These are phyloP conservation scores for Thumatha senex DNA, from an alignment of 2,888 invertebrate species.

Conservation along the genomic window DNA sequence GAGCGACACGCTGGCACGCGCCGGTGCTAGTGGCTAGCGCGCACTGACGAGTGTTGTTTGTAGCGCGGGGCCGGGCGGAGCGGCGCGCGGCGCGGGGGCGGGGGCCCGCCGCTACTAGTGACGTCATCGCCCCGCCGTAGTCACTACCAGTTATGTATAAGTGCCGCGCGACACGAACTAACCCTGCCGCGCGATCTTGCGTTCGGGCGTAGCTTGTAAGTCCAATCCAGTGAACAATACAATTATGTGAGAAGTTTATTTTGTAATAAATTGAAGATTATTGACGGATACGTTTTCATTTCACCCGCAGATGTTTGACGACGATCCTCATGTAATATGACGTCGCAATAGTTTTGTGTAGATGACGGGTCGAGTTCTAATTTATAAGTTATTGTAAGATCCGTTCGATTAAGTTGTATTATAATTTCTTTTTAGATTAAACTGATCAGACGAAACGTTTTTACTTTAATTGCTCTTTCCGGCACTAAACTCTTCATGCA, in stretches of 20 bases:
- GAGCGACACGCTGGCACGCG: conserved; percentile 23
- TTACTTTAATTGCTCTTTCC: conserved; percentile 45
- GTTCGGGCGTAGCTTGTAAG: conserved; percentile 38
- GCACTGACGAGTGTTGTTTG: conserved; percentile 34
- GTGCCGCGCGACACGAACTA: conserved; percentile 28
- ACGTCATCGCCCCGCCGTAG: conserved; percentile 7
- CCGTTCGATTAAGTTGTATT: conserved; percentile 52
- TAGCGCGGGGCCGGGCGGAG: conserved; percentile 65
- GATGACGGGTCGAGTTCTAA: conserved; percentile 39
- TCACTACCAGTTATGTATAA: conserved; percentile 19
- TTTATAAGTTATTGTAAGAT: conserved; percentile 48
- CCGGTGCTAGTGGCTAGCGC: conserved; percentile 30
- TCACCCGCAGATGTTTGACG: conserved; percentile 41
- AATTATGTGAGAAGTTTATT: conserved; percentile 57
- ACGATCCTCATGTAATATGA: conserved; percentile 27
- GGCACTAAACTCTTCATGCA: conserved; percentile 52
- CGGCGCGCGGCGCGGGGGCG: conserved; percentile 61
- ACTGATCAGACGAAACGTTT: conserved; percentile 45
- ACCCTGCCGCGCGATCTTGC: neutral
- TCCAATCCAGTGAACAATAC: conserved; percentile 38
- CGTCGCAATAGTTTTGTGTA: conserved; percentile 38
- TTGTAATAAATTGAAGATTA: conserved; percentile 57
- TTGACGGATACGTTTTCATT: conserved; percentile 57
- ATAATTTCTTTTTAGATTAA: conserved; percentile 59
- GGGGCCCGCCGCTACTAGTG: conserved; percentile 75